Evolutionary conservation across 2,888 invertebrate species (phyloP).

Genomic region (Exephanes ischioxanthus): DNA sequence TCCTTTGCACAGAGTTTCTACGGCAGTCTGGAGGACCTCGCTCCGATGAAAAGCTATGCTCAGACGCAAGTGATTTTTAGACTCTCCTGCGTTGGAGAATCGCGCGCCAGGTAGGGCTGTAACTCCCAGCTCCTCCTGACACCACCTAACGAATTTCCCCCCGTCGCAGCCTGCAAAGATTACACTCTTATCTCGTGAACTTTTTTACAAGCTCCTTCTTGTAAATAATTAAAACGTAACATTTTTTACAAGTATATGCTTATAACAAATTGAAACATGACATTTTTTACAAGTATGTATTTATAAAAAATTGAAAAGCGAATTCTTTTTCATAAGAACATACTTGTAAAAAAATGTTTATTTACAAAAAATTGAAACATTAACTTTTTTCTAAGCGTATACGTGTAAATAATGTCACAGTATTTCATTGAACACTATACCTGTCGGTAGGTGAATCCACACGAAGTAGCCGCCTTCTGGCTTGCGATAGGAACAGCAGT

Average conservation of each 20-base stretch:
- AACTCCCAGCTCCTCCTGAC: slow-evolving; percentile 84
- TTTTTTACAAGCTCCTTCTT: slow-evolving; percentile 1
- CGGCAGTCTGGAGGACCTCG: slow-evolving; percentile 82
- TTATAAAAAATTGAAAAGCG: no score
- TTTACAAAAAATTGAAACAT: no score
- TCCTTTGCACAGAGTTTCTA: slow-evolving; percentile 82
- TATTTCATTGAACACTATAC: slow-evolving; percentile 63
- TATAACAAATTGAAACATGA: no score
- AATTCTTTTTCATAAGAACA: no score
- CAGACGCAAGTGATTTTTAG: slow-evolving; percentile 85
- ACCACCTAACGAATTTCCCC: slow-evolving; percentile 83
- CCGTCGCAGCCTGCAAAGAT: slow-evolving; percentile 79
- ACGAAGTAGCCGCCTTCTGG: slow-evolving; percentile 88
- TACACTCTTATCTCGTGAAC: not conserved
- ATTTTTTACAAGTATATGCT: no score
- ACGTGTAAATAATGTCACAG: no score
- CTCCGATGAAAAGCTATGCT: slow-evolving; percentile 86
- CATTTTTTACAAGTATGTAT: no score
- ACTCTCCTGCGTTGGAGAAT: slow-evolving; percentile 83
- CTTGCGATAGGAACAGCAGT: slow-evolving; percentile 82
- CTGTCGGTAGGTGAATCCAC: slow-evolving; percentile 87
- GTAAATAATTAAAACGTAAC: not conserved
- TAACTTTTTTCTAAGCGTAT: no score
- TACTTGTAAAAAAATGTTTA: no score
- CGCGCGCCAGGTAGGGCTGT: slow-evolving; percentile 84